Percentiles rank a stretch among this genome's conserved stretches.
These are phyloP conservation scores for Mystacornis crossleyi DNA, from an alignment of 2,113 vertebrate species.

Conservation along the genomic window DNA sequence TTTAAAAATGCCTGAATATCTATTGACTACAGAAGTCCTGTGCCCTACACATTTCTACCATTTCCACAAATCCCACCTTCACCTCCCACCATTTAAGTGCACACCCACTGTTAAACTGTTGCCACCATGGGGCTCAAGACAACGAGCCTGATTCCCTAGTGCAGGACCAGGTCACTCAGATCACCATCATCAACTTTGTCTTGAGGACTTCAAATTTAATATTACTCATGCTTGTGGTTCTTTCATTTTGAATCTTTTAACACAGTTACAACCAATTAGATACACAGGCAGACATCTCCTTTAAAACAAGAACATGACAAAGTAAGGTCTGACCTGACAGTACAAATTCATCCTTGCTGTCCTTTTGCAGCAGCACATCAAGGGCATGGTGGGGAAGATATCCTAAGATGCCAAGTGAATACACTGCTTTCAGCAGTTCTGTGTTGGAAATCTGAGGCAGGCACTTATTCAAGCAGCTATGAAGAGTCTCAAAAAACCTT, in stretches of 20 bases:
- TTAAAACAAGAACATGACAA: not conserved
- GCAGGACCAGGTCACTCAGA: not conserved
- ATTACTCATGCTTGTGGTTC: not conserved
- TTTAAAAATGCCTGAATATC: not conserved
- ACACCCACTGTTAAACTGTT: not conserved
- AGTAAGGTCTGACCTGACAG: conserved; percentile 64
- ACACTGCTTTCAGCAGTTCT: conserved; percentile 75
- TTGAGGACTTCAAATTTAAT: not conserved
- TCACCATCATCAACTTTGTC: not conserved
- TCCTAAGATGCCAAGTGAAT: conserved; percentile 80
- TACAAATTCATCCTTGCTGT: conserved; percentile 64
- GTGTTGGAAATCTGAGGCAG: conserved; percentile 74
- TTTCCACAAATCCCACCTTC: not conserved
- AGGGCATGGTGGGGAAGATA: conserved; percentile 78
- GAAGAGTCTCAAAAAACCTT: conserved; percentile 85
- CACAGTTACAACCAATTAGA: not conserved
- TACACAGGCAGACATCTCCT: not conserved
- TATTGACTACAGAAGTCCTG: not conserved
- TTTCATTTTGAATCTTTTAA: not conserved
- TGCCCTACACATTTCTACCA: not conserved
- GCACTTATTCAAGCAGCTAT: conserved; percentile 71
- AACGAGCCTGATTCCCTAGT: not conserved
- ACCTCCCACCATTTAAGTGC: not conserved
- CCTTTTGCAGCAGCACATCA: conserved; percentile 79
- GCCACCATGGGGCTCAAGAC: not conserved